Conservation (phyloP, 2,113 vertebrate species). For the Phalacrocorax brasilianus region DNA sequence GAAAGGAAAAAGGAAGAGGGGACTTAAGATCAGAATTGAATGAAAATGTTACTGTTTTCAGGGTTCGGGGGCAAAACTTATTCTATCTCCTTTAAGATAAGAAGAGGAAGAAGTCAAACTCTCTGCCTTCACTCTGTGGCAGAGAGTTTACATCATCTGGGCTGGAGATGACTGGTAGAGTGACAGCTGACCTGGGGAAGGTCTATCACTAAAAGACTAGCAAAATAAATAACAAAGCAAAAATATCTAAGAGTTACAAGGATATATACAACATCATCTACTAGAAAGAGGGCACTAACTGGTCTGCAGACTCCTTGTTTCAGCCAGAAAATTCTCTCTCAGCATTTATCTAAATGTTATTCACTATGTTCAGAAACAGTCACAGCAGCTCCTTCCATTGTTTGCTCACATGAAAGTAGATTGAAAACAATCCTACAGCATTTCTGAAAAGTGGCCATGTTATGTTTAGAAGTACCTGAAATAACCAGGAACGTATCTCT, state of each 20-base stretch:
- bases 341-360: neutral
- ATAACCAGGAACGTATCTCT: constrained; percentile 6
- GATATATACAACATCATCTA: neutral
- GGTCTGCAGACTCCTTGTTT: neutral
- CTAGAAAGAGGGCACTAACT: neutral
- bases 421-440: neutral
- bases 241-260: neutral
- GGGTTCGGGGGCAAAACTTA: neutral
- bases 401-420: neutral
- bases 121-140: neutral
- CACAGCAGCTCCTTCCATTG: neutral
- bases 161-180: neutral
- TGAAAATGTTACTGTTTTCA: neutral
- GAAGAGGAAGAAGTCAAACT: too few relatives aligned
- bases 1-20: neutral
- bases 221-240: neutral
- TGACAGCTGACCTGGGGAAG: neutral
- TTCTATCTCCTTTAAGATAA: neutral
- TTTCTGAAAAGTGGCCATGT: neutral
- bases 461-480: constrained; percentile 8
- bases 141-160: neutral
- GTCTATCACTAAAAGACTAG: neutral
- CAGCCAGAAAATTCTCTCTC: neutral
- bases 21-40: neutral
- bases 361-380: neutral